Evolutionary conservation across 35 echinoderm and acorn worm genomes (phyloP).

Genomic region (Stichopus chloronotus): DNA sequence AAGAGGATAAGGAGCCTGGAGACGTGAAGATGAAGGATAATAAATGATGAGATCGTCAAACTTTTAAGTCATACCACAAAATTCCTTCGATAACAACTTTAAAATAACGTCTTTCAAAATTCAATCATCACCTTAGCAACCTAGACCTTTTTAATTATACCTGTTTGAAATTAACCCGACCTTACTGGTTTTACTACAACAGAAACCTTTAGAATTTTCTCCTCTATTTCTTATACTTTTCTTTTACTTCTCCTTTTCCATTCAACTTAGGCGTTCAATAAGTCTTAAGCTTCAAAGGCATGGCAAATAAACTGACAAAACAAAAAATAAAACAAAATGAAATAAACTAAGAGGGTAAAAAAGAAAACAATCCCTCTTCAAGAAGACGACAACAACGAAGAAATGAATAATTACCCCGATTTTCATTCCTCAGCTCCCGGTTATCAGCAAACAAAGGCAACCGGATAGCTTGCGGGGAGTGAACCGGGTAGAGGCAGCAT

Average conservation of each 20-base stretch:
- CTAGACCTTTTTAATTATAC: conserved; percentile 37
- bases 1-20: background rate
- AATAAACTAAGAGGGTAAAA: background rate
- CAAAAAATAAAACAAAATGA: conserved; percentile 1
- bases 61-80: background rate
- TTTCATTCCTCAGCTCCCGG: conserved; percentile 40
- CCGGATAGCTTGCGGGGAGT: conserved; percentile 42
- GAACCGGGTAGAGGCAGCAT: conserved; percentile 7
- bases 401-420: conserved; percentile 51
- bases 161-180: conserved; percentile 52
- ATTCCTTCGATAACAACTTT: conserved; percentile 13
- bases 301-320: conserved; percentile 35
- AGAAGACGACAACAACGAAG: background rate
- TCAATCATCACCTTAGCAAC: conserved; percentile 37
- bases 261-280: conserved; percentile 16
- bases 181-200: conserved; percentile 19
- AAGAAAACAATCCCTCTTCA: background rate
- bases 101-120: background rate
- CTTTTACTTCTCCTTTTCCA: background rate
- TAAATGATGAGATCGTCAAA: background rate
- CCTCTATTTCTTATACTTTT: background rate
- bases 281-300: conserved; percentile 40
- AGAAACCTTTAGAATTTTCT: conserved; percentile 5
- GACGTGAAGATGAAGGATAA: background rate
- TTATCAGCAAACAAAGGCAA: conserved; percentile 48